Percentiles rank a stretch among this genome's conserved stretches.
Evolutionary conservation across 2,888 invertebrate genomes (phyloP).

Genomic region (Hoplodrina blanda): DNA sequence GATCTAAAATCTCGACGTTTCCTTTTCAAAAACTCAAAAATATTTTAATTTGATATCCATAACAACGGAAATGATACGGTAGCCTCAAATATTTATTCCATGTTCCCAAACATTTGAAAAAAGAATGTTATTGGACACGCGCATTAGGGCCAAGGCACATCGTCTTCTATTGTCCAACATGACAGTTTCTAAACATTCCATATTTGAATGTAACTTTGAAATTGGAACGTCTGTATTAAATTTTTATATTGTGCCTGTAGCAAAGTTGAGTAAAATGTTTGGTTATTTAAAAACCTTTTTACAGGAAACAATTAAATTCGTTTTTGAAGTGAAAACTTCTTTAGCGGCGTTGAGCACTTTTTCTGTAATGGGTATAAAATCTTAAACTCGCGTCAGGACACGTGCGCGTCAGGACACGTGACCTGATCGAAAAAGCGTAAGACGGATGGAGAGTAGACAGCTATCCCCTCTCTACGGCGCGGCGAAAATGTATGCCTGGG

Average conservation of each 20-base stretch:
- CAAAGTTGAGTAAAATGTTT: constrained; percentile 8
- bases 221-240: constrained; percentile 79
- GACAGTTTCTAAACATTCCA: constrained; percentile 84
- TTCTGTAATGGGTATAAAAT: no score
- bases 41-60: constrained; percentile 59
- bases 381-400: no score
- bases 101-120: constrained; percentile 68
- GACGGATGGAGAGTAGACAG: no score
- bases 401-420: no score
- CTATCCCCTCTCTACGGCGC: no score
- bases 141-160: constrained; percentile 73
- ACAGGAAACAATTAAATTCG: no score
- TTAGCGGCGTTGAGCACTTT: no score
- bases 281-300: constrained; percentile 1
- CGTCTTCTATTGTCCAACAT: constrained; percentile 75
- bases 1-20: constrained; percentile 1
- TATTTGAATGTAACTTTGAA: constrained; percentile 72
- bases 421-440: no score
- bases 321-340: no score
- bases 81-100: constrained; percentile 72
- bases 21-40: constrained; percentile 31
- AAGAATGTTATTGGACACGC: constrained; percentile 81
- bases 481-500: no score
- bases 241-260: constrained; percentile 44
- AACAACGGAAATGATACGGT: constrained; percentile 62